These are phyloP conservation scores for Enteromius unitaeniatus DNA, from an alignment of 2,797 vertebrate species.

Conservation along the genomic window DNA sequence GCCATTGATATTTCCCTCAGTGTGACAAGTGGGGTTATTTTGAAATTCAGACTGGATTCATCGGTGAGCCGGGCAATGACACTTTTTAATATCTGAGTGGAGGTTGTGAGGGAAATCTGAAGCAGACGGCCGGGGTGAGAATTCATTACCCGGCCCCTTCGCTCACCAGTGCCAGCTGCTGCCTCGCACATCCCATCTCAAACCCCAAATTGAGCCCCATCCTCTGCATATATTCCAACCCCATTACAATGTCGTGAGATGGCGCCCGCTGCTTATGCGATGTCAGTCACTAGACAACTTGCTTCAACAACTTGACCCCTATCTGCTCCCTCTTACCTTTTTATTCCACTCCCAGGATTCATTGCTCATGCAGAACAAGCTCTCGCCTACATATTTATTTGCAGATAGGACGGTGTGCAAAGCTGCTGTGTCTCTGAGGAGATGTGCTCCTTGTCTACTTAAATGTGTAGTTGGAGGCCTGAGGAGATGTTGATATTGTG, in stretches of 20 bases:
- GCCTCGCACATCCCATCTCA: constrained; percentile 67
- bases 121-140: constrained; percentile 69
- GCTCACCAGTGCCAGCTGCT: constrained; percentile 53
- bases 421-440: not conserved
- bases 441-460: not conserved
- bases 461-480: constrained; percentile 5
- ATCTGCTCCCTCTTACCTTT: constrained; percentile 48
- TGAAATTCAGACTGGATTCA: constrained; percentile 83
- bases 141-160: constrained; percentile 75
- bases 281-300: constrained; percentile 51
- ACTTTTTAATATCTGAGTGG: constrained; percentile 86
- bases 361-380: constrained; percentile 57
- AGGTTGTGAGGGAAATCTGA: constrained; percentile 75
- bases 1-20: constrained; percentile 7
- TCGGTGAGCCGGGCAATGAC: constrained; percentile 75
- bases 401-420: constrained; percentile 26
- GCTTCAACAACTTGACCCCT: constrained; percentile 47
- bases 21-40: constrained; percentile 63
- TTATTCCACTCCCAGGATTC: constrained; percentile 45
- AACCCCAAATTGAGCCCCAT: constrained; percentile 70
- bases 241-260: constrained; percentile 72
- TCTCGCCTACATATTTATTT: constrained; percentile 40
- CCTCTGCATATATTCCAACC: constrained; percentile 70
- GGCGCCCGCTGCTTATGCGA: constrained; percentile 60
- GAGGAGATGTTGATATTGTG: constrained; percentile 22